Evolutionary conservation across 2,888 invertebrate genomes (phyloP).

Genomic region (Drosophila pegasa): DNA sequence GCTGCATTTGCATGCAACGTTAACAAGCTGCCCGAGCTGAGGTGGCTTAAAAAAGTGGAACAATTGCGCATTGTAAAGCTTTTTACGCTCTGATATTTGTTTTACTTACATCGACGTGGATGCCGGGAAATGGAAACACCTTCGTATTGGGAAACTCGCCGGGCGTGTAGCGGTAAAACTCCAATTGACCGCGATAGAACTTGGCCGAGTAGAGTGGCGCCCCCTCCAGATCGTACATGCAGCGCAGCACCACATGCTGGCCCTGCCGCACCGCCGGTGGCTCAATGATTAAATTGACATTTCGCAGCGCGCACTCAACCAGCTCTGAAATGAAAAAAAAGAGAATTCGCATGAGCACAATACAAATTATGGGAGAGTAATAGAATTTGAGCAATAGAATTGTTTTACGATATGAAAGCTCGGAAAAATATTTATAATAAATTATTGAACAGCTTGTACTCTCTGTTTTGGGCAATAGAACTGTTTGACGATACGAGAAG

Average conservation of each 20-base stretch:
- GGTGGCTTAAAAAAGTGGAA: slow-evolving; percentile 29
- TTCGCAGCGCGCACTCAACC: slow-evolving; percentile 88
- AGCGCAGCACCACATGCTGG: slow-evolving; percentile 89
- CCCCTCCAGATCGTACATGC: slow-evolving; percentile 91
- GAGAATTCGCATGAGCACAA: neutral
- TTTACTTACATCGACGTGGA: slow-evolving; percentile 92
- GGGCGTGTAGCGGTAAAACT: slow-evolving; percentile 94
- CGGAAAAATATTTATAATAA: neutral
- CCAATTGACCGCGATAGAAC: slow-evolving; percentile 93
- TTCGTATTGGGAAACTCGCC: slow-evolving; percentile 90
- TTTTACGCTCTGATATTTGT: slow-evolving; percentile 20
- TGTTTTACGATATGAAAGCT: neutral
- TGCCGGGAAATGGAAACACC: slow-evolving; percentile 90
- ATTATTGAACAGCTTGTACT: too few species aligned
- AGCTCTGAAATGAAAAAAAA: slow-evolving; percentile 72
- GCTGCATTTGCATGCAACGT: slow-evolving; percentile 53
- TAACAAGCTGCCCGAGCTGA: slow-evolving; percentile 49
- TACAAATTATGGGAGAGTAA: neutral
- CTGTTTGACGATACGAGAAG: too few species aligned
- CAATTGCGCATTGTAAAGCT: slow-evolving; percentile 8
- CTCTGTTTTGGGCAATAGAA: too few species aligned
- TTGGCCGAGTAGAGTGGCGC: slow-evolving; percentile 93
- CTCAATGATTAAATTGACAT: slow-evolving; percentile 89
- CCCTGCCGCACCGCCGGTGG: slow-evolving; percentile 90
- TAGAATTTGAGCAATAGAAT: too few species aligned